Base-by-base conservation (phyloP, 2,113 vertebrate genomes). In the Callionymus lyra region DNA sequence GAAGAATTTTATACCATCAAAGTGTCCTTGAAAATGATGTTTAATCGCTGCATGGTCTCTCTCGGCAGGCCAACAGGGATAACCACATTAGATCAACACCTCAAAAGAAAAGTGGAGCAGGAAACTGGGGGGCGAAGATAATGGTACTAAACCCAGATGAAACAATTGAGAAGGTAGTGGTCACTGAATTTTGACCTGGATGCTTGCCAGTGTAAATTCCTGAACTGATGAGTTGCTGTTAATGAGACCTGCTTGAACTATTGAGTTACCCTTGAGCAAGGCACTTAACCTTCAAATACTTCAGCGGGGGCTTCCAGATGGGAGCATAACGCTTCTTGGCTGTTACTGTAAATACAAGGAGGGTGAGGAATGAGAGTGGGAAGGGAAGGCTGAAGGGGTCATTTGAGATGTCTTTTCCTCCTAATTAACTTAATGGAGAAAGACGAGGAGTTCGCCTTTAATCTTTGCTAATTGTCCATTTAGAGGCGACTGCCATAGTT, bases 391-490 rank as follows among this genome's bases (percentile, higher is more conserved):
- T 36, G 18, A 15, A 33, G 46, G 41, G 58, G 77, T 76, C 68
- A 80, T 72, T 63, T 36, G 80, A 79, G 73, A 77, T 59, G 69
- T 58, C 65, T 77, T 75, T 79, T 80, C 79, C 79, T 80, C 70
- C 68, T 62, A 63, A 79, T 76, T 60, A 68, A 76, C 56, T 62
- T 76, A 72, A 82, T 74, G 72, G 61, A 61, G 74, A 78, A 75
- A 78, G 74, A 71, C 32, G 70, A 82, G 70, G 64, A 71, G 62
- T 31, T 50, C 41, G 61, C 67, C 77, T 83, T 83, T 83, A 74
- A 85, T 86, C 80, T 83, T 65, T 50, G 51, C 48, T 74, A 77
- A 80, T 85, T 82, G 77, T 82, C 80, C 76, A 73, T 72, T 77
- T 69, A 68, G 73, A 68, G 76, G 60, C 57, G 55, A 65, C 65